Percentiles rank a stretch among this genome's conserved stretches.
These are phyloP conservation scores for Ondatra zibethicus DNA, from an alignment of 2,113 vertebrate species.

Conservation along the genomic window DNA sequence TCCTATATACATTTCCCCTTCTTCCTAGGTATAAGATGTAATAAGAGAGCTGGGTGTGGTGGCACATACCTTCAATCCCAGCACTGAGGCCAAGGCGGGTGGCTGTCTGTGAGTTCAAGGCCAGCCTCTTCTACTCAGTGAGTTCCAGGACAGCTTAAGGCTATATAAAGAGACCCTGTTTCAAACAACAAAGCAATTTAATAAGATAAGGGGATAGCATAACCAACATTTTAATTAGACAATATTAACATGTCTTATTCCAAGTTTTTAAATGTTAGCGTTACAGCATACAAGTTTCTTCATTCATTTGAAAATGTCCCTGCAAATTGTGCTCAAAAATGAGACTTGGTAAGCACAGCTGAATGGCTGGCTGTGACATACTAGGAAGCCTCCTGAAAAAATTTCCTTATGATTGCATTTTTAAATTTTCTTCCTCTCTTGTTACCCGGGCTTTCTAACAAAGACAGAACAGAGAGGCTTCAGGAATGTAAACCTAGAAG, in stretches of 20 bases:
- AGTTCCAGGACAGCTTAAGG: neutral
- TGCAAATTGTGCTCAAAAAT: neutral
- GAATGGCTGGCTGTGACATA: neutral
- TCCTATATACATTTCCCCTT: neutral
- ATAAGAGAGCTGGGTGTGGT: neutral
- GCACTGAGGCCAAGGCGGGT: neutral
- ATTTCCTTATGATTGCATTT: constrained; percentile 20
- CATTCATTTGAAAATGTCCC: neutral
- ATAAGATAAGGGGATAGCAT: neutral
- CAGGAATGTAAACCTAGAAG: neutral
- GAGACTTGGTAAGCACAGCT: neutral
- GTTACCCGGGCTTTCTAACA: constrained; percentile 21
- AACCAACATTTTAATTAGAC: neutral
- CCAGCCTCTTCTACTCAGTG: neutral
- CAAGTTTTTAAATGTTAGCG: constrained; percentile 43
- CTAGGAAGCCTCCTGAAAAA: neutral
- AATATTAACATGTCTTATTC: neutral
- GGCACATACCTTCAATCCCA: neutral
- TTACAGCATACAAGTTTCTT: constrained; percentile 21
- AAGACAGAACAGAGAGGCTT: constrained; percentile 13
- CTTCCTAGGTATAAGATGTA: neutral
- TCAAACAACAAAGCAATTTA: neutral
- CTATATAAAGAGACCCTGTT: neutral
- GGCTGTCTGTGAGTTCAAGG: neutral
- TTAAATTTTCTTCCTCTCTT: neutral